A percentile compares a stretch with the other conserved stretches of the same genome.
These are phyloP conservation scores for Hirtodrosophila trivittata DNA, from an alignment of 2,888 invertebrate species.

Conservation along the genomic window DNA sequence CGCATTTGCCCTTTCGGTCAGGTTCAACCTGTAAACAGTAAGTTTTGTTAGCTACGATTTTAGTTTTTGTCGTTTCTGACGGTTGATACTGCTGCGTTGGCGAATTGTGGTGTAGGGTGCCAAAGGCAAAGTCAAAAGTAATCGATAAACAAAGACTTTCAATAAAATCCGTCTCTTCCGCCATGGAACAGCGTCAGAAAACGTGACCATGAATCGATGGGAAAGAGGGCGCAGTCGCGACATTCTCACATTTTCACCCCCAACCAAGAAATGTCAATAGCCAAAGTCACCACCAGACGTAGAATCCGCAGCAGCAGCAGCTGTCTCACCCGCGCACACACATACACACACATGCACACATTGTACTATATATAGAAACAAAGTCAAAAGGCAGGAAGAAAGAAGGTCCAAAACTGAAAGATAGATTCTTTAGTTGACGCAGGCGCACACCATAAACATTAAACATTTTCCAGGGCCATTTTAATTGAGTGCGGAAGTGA, in stretches of 20 bases:
- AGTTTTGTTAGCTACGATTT: constrained; percentile 31
- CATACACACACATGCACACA: constrained; percentile 9
- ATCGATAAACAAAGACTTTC: constrained; percentile 25
- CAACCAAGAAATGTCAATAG: constrained; percentile 35
- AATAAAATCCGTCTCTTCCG: background rate
- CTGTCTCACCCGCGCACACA: constrained; percentile 56
- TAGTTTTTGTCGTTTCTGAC: constrained; percentile 8
- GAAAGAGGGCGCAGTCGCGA: constrained; percentile 53
- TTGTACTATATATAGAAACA: constrained; percentile 44
- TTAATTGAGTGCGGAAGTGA: constrained; percentile 64
- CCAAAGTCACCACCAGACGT: constrained; percentile 62
- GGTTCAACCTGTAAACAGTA: constrained; percentile 25
- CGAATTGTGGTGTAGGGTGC: constrained; percentile 11
- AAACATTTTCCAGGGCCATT: constrained; percentile 41
- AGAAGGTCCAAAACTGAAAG: constrained; percentile 35
- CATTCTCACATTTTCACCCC: constrained; percentile 45
- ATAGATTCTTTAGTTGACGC: constrained; percentile 45
- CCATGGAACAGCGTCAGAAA: constrained; percentile 1
- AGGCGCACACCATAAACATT: constrained; percentile 15
- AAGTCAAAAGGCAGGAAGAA: constrained; percentile 25
- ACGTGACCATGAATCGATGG: constrained; percentile 47
- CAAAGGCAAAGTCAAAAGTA: constrained; percentile 18
- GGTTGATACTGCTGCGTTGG: constrained; percentile 34
- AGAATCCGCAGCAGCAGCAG: constrained; percentile 38
- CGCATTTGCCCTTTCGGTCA: constrained; percentile 26